phyloP scores from a whole-genome alignment of 2,888 invertebrate genomes.

The Alloplasta piceator region DNA sequence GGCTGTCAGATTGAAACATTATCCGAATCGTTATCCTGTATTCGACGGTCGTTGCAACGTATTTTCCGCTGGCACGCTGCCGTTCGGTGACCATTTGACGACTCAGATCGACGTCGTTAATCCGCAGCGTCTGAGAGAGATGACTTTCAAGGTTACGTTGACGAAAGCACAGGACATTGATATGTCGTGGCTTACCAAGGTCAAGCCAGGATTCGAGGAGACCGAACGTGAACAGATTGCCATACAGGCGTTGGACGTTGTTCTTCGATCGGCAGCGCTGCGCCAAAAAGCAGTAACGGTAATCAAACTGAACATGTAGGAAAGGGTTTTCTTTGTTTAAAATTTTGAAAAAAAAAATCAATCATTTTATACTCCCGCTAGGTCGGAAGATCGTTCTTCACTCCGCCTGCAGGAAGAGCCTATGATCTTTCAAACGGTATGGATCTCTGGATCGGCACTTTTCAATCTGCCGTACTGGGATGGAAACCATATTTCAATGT shows the following conservation, averaged over 20 bases:
- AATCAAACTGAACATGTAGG: not conserved
- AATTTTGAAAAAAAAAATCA: not conserved
- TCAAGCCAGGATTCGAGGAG: conserved; percentile 88
- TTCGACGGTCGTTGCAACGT: conserved; percentile 90
- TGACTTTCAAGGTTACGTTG: conserved; percentile 84
- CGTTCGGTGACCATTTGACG: conserved; percentile 78
- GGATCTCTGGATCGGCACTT: conserved; percentile 97
- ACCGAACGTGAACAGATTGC: conserved; percentile 86
- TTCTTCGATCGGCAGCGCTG: conserved; percentile 88
- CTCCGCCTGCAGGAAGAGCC: conserved; percentile 83
- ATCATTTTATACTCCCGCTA: conserved; percentile 71
- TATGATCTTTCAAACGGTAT: conserved; percentile 90
- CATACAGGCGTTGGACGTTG: conserved; percentile 93
- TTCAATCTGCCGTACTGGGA: conserved; percentile 95
- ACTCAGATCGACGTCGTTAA: conserved; percentile 80
- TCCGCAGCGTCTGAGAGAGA: conserved; percentile 74
- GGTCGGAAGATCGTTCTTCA: conserved; percentile 93
- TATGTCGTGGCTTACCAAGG: conserved; percentile 83
- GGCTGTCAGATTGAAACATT: conserved; percentile 76
- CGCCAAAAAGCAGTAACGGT: conserved; percentile 78
- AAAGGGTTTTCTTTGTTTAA: not conserved
- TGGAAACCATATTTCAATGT: conserved; percentile 88
- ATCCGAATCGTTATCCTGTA: conserved; percentile 85
- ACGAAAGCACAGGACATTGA: conserved; percentile 86
- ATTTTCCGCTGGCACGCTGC: conserved; percentile 84